Percentiles rank a stretch among this genome's conserved stretches.
Evolutionary conservation across 1,140 invertebrate species (phyloP).

Genomic region (Protaetia brevitarsis): DNA sequence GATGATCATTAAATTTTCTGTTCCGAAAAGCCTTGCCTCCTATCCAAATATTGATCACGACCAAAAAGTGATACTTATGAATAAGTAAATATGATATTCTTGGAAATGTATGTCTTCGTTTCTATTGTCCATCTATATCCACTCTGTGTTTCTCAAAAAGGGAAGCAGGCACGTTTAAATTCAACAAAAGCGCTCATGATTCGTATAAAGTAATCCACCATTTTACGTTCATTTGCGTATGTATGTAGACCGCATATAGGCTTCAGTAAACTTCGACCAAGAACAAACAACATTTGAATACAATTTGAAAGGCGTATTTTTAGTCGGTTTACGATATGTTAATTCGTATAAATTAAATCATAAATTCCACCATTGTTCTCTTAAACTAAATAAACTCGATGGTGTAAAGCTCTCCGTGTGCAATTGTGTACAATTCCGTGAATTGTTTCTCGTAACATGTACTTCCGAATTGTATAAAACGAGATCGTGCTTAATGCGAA

Average conservation of each 20-base stretch:
- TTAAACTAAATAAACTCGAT: neutral
- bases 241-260: neutral
- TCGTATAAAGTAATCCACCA: neutral
- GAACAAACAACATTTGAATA: slow-evolving; percentile 10
- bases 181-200: neutral
- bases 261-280: neutral
- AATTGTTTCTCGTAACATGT: neutral
- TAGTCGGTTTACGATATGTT: neutral
- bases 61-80: no score
- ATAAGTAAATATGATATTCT: neutral
- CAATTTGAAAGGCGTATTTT: slow-evolving; percentile 12
- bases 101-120: neutral
- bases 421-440: neutral
- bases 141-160: neutral
- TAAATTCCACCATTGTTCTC: slow-evolving; percentile 1
- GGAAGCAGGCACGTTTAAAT: neutral
- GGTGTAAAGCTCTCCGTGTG: neutral
- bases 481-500: neutral
- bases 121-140: neutral
- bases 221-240: neutral
- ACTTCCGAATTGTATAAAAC: neutral
- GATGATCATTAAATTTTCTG: no score
- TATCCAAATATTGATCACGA: no score
- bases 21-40: no score
- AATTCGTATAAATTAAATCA: neutral